Conservation (phyloP, 2,888 invertebrate genomes). For the Cabera pusaria region DNA sequence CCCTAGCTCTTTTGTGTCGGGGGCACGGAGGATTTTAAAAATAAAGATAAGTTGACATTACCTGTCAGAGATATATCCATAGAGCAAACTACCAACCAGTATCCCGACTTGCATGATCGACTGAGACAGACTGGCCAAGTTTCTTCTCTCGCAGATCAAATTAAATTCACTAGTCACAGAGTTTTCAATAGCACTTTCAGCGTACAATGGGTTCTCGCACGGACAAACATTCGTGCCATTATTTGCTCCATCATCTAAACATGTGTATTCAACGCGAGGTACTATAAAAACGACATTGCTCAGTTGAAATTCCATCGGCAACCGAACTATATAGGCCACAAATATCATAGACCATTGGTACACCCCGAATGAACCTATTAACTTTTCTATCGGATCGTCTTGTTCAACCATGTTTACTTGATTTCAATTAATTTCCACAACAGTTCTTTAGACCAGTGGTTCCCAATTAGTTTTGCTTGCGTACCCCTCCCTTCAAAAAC, state of each 20-base stretch:
- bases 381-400: slow-evolving; percentile 61
- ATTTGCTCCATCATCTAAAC: slow-evolving; percentile 55
- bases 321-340: slow-evolving; percentile 73
- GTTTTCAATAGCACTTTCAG: slow-evolving; percentile 73
- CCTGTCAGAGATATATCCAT: slow-evolving; percentile 80
- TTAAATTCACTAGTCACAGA: slow-evolving; percentile 85
- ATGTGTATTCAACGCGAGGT: slow-evolving; percentile 76
- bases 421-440: too few species aligned
- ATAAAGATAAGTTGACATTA: too few species aligned
- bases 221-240: slow-evolving; percentile 69
- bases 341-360: slow-evolving; percentile 81
- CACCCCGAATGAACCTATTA: slow-evolving; percentile 79
- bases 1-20: too few species aligned
- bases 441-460: too few species aligned
- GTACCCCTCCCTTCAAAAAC: too few species aligned
- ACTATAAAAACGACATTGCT: slow-evolving; percentile 82
- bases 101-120: slow-evolving; percentile 82
- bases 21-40: too few species aligned
- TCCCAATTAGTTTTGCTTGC: too few species aligned
- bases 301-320: slow-evolving; percentile 83
- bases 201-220: slow-evolving; percentile 76
- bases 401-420: too few species aligned
- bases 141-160: slow-evolving; percentile 81
- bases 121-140: slow-evolving; percentile 80
- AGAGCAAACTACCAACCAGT: slow-evolving; percentile 78